Evolutionary conservation across 2,113 vertebrate species (phyloP), one percentile per base, ranked within the genome.

Genomic region (Perccottus glenii): DNA sequence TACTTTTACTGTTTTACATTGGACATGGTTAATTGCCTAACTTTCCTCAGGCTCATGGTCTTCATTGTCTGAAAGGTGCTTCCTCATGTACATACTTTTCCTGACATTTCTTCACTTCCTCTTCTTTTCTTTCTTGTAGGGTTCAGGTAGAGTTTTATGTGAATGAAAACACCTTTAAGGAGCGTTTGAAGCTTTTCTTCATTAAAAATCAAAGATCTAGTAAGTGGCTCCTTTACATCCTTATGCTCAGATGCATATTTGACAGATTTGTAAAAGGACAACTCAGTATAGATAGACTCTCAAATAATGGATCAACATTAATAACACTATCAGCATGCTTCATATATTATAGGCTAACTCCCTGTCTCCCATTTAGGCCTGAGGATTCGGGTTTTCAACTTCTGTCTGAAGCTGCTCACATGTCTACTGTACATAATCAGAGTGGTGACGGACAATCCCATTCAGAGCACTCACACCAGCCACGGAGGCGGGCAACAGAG

Each of bases 361-460:
- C 16, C 11, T 60, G 11, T 55, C 10, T 64, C 0, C 3, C 46
- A 75, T 47, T 0, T 80, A 99, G 97, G 97, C 79, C 92, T 99
- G 60, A 89, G 96, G 89, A 98, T 98, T 61, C 95, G 97, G 14
- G 92, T 99, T 57, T 96, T 99, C 87, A 98, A 96, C 92, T 97
- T 99, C 88, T 98, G 93, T 0, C 90, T 99, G 90, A 98, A 98
- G 93, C 93, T 99, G 64, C 93, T 99, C 61, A 98, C 96, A 40
- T 99, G 97, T 58, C 92, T 98, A 55, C 93, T 99, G 4, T 99
- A 99, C 83, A 96, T 97, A 0, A 93, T 98, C 5, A 92, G 97
- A 0, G 97, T 99, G 36, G 92, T 95, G 73, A 94, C 98, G 0
- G 97, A 98, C 42, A 93, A 95, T 80, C 95, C 95, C 0, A 88